Evolutionary conservation across 2,888 invertebrate genomes (phyloP).

Genomic region (Mantis religiosa): DNA sequence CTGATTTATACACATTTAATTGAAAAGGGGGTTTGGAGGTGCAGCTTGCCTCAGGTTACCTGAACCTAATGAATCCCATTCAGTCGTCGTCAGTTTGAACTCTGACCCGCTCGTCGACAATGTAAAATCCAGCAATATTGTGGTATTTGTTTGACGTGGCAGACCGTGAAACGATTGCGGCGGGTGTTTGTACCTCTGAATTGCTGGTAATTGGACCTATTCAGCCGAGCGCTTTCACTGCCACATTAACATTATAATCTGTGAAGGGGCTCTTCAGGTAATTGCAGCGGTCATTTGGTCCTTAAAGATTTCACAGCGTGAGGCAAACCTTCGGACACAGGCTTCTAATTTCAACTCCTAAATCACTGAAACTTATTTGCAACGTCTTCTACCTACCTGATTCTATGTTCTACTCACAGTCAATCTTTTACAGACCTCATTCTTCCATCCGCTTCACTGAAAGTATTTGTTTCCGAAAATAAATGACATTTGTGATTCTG

Average conservation of each 20-base stretch:
- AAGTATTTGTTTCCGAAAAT: too few relatives aligned
- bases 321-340: too few relatives aligned
- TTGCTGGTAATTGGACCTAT: constrained; percentile 3
- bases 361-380: too few relatives aligned
- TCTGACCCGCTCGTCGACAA: background rate
- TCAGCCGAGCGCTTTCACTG: background rate
- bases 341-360: too few relatives aligned
- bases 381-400: too few relatives aligned
- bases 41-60: background rate
- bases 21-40: background rate
- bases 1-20: too few relatives aligned
- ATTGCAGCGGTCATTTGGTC: background rate
- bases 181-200: background rate
- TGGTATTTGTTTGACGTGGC: constrained; percentile 9
- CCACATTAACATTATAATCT: background rate
- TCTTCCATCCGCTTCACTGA: too few relatives aligned
- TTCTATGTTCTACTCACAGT: too few relatives aligned
- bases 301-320: too few relatives aligned
- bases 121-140: background rate
- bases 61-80: constrained; percentile 1
- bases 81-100: background rate
- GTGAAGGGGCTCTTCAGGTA: background rate
- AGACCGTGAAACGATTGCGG: background rate
- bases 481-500: too few relatives aligned
- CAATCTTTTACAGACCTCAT: too few relatives aligned